phyloP scores from a whole-genome alignment of 2,888 invertebrate genomes.

The Pheosia tremula region DNA sequence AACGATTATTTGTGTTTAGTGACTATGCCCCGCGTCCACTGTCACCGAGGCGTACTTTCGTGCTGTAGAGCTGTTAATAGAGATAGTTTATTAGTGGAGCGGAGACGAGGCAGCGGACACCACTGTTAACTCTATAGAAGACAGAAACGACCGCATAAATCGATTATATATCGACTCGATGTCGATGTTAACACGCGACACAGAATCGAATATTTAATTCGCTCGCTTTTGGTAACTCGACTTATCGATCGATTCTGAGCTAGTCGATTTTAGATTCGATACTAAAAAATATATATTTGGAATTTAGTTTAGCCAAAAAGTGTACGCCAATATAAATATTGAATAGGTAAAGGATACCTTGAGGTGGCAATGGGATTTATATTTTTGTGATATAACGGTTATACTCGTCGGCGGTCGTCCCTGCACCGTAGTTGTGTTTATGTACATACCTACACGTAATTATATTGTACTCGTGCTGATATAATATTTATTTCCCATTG shows the following conservation, averaged over 20 bases:
- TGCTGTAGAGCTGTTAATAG: conserved; percentile 22
- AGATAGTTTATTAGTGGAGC: conserved; percentile 8
- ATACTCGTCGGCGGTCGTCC: conserved; percentile 38
- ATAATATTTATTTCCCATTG: conserved; percentile 80
- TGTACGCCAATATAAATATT: conserved; percentile 65
- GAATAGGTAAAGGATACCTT: conserved; percentile 47
- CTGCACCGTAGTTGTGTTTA: conserved; percentile 52
- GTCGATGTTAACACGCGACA: not conserved
- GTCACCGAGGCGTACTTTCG: conserved; percentile 8
- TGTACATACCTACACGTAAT: conserved; percentile 72
- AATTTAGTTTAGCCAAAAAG: conserved; percentile 77
- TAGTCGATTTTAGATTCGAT: conserved; percentile 32
- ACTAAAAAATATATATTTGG: conserved; percentile 37
- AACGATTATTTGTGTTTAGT: conserved; percentile 60
- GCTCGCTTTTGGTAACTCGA: not conserved
- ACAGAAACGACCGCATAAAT: not conserved
- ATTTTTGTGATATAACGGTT: conserved; percentile 66
- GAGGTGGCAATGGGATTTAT: conserved; percentile 60
- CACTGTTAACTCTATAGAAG: not conserved
- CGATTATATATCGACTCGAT: not conserved
- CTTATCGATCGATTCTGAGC: conserved; percentile 6
- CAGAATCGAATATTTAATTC: not conserved
- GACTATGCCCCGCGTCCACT: conserved; percentile 36
- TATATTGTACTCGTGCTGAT: conserved; percentile 69
- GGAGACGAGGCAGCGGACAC: not conserved